phyloP scores from a whole-genome alignment of 2,797 vertebrate genomes.

The Manis crassicaudata region DNA sequence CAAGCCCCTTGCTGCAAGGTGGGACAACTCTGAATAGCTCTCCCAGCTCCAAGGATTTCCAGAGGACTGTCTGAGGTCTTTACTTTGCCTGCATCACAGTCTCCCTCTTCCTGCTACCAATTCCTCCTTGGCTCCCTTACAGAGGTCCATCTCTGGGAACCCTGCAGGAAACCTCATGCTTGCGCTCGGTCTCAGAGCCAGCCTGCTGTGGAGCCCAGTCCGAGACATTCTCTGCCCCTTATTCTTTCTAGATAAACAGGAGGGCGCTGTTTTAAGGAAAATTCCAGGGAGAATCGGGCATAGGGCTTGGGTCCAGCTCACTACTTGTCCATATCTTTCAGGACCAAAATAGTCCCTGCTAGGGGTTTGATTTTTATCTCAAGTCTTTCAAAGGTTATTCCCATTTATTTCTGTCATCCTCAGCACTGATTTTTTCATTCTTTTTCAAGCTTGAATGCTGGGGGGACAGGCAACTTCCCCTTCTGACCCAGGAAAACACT shows the following conservation, averaged over 20 bases:
- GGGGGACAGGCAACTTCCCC: not conserved
- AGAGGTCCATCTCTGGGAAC: not conserved
- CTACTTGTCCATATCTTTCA: fast-evolving
- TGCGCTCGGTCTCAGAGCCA: not conserved
- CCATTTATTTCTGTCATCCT: not conserved
- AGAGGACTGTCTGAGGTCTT: not conserved
- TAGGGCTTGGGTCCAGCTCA: not conserved
- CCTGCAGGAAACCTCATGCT: not conserved
- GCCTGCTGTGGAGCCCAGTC: not conserved
- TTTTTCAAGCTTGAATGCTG: not conserved
- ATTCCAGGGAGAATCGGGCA: not conserved
- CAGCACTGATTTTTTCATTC: not conserved
- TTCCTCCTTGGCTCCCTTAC: not conserved
- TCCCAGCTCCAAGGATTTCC: not conserved
- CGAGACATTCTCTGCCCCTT: not conserved
- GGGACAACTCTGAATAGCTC: not conserved
- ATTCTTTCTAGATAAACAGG: not conserved
- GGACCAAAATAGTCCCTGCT: not conserved
- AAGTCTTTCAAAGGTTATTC: not conserved
- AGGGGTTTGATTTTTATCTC: not conserved
- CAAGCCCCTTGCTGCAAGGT: not conserved
- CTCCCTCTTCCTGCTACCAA: not conserved
- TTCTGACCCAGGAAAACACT: not conserved
- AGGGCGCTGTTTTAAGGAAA: not conserved
- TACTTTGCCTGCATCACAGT: not conserved